Conservation (phyloP, 2,888 invertebrate species). For the Oscheius onirici region DNA sequence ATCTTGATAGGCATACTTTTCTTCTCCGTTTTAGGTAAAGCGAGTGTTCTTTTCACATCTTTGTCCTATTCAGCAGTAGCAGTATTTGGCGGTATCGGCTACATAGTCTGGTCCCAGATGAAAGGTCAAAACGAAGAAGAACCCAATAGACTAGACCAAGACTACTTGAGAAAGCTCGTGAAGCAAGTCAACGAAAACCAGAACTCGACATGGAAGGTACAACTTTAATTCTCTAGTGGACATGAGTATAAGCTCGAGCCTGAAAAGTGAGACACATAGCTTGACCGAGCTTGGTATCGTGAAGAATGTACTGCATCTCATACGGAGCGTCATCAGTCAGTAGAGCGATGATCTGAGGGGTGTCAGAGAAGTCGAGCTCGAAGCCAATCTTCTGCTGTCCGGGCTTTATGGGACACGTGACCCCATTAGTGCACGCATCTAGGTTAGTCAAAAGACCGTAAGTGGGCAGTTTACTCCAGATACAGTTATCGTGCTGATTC, state of each 20-base stretch:
- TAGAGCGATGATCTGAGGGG: conserved; percentile 43
- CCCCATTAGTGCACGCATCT: conserved; percentile 51
- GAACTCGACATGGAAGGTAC: conserved; percentile 65
- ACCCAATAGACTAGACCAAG: conserved; percentile 25
- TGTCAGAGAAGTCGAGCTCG: conserved; percentile 49
- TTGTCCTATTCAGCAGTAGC: conserved; percentile 35
- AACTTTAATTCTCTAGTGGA: too few relatives aligned
- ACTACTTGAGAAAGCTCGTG: conserved; percentile 63
- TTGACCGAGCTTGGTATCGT: conserved; percentile 39
- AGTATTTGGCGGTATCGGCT: conserved; percentile 45
- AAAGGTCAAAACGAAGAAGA: conserved; percentile 5
- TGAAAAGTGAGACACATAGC: conserved; percentile 47
- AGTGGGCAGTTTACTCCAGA: conserved; percentile 44
- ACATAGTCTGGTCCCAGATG: conserved; percentile 38
- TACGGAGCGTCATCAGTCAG: conserved; percentile 53
- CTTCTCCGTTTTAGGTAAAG: conserved; percentile 33
- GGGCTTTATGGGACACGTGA: conserved; percentile 47
- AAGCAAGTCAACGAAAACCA: conserved; percentile 64
- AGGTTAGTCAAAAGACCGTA: conserved; percentile 47
- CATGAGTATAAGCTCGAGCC: conserved; percentile 39
- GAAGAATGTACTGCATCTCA: conserved; percentile 42
- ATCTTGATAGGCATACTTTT: conserved; percentile 30
- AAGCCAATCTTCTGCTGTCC: conserved; percentile 47
- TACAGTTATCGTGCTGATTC: conserved; percentile 40
- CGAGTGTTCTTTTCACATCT: not conserved